phyloP scores from a whole-genome alignment of 2,797 vertebrate genomes.

The Leucoraja ocellata region DNA sequence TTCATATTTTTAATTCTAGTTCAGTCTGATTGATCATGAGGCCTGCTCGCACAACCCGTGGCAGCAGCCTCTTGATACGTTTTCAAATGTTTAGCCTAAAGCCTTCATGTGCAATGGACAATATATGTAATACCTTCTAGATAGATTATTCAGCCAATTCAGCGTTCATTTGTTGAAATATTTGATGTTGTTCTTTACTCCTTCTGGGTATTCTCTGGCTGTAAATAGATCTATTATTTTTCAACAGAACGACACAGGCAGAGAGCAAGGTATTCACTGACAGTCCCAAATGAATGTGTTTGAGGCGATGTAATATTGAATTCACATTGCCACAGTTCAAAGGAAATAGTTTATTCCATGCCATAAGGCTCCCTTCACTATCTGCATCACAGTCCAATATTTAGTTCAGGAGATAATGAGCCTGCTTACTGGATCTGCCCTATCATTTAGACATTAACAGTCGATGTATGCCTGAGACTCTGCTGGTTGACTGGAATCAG shows the following conservation, averaged over 20 bases:
- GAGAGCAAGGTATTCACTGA: background rate
- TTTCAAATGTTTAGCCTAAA: background rate
- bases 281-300: background rate
- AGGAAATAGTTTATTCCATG: background rate
- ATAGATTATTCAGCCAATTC: background rate
- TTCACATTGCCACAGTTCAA: background rate
- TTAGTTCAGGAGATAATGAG: background rate
- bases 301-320: background rate
- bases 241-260: background rate
- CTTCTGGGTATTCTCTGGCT: background rate
- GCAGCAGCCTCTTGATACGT: background rate
- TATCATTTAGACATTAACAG: background rate
- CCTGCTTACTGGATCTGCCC: background rate
- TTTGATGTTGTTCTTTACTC: background rate
- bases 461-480: background rate
- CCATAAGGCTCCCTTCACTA: background rate
- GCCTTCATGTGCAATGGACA: background rate
- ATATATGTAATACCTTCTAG: background rate
- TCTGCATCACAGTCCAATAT: background rate
- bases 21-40: background rate
- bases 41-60: background rate
- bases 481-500: background rate
- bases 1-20: background rate
- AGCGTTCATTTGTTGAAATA: background rate
- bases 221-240: background rate